phyloP scores from a whole-genome alignment of 2,113 vertebrate genomes.

The Macroglossus sobrinus region DNA sequence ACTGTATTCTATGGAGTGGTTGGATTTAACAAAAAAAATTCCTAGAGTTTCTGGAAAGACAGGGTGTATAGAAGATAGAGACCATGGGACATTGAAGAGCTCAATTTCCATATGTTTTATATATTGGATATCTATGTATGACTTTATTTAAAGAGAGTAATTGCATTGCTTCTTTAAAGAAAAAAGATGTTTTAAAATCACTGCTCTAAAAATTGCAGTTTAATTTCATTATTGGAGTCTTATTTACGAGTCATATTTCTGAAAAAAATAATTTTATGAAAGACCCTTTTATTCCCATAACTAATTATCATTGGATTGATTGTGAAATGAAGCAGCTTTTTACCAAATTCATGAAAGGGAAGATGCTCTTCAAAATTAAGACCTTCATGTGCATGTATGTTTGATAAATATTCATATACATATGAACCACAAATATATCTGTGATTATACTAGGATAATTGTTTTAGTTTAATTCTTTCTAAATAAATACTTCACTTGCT shows the following conservation, averaged over 20 bases:
- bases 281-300: not conserved
- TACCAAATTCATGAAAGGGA: not conserved
- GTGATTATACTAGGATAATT: not conserved
- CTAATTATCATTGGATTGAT: not conserved
- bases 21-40: not conserved
- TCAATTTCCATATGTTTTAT: not conserved
- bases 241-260: not conserved
- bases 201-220: not conserved
- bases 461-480: not conserved
- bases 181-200: not conserved
- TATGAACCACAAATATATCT: not conserved
- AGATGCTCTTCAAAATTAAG: not conserved
- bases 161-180: not conserved
- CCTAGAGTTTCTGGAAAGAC: not conserved
- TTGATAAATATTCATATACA: not conserved
- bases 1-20: not conserved
- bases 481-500: not conserved
- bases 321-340: not conserved
- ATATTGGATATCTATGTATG: not conserved
- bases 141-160: not conserved
- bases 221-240: not conserved
- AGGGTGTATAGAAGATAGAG: not conserved
- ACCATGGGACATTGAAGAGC: not conserved
- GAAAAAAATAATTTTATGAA: not conserved
- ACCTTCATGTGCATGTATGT: rapidly evolving